A percentile compares a stretch with the other conserved stretches of the same genome.
Evolutionary conservation across 2,888 invertebrate species (phyloP).

Genomic region (Artemia sp.): DNA sequence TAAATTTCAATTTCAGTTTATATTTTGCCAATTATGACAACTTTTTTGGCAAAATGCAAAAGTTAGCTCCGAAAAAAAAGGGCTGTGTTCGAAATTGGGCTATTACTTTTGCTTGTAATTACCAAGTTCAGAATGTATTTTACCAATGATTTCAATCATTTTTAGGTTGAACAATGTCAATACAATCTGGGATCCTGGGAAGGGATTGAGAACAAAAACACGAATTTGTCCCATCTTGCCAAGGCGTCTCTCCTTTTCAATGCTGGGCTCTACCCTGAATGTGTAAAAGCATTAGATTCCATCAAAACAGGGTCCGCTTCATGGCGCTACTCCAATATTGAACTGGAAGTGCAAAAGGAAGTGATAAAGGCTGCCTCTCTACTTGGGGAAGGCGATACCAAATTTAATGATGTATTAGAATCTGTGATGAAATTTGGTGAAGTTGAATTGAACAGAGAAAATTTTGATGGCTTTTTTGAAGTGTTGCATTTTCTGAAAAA

Average conservation of each 20-base stretch:
- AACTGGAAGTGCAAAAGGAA: background rate
- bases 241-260: constrained; percentile 5
- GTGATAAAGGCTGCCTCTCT: background rate
- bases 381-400: background rate
- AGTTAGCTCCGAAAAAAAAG: too few relatives aligned
- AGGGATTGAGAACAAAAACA: background rate
- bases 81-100: too few relatives aligned
- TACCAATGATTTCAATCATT: background rate
- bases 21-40: too few relatives aligned
- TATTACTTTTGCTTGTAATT: too few relatives aligned
- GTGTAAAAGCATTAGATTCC: background rate
- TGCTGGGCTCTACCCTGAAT: constrained; percentile 4
- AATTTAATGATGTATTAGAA: background rate
- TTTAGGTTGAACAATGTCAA: background rate
- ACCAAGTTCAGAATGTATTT: too few relatives aligned
- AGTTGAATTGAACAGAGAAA: background rate
- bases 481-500: background rate
- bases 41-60: too few relatives aligned
- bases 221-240: background rate
- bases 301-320: background rate
- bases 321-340: background rate
- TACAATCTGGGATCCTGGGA: constrained; percentile 7
- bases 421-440: background rate
- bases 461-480: background rate
- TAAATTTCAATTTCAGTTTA: too few relatives aligned